phyloP scores from a whole-genome alignment of 2,797 vertebrate genomes.

The Botia almorhae region DNA sequence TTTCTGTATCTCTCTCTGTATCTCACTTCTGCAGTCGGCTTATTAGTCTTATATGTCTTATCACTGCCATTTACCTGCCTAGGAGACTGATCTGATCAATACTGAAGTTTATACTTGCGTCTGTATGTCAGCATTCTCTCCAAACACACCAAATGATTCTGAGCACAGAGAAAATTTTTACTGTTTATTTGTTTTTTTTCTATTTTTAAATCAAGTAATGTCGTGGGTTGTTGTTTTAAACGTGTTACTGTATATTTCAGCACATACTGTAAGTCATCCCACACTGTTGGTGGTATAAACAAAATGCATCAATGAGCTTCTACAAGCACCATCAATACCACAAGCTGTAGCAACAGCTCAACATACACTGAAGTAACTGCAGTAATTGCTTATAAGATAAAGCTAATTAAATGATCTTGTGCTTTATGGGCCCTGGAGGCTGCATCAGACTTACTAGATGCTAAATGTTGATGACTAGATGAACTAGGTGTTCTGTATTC shows the following conservation, averaged over 20 bases:
- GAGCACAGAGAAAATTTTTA: not conserved
- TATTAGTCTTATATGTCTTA: conserved; percentile 33
- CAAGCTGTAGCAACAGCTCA: not conserved
- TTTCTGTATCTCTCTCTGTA: not conserved
- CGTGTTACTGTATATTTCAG: not conserved
- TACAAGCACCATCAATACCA: not conserved
- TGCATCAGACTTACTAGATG: conserved; percentile 5
- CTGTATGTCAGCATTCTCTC: not conserved
- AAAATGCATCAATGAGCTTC: not conserved
- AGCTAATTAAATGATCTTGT: conserved; percentile 51
- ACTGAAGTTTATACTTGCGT: conserved; percentile 7
- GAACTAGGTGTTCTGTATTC: conserved; percentile 25
- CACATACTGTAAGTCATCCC: not conserved
- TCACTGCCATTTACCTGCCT: not conserved
- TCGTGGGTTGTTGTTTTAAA: not conserved
- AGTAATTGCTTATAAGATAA: conserved; percentile 35
- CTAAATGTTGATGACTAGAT: no score
- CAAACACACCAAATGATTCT: not conserved
- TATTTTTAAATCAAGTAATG: not conserved
- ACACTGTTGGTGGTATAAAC: not conserved
- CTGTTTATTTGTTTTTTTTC: not conserved
- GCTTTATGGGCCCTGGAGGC: conserved; percentile 35
- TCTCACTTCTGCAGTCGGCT: not conserved
- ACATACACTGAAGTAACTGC: not conserved
- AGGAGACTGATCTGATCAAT: conserved; percentile 43